phyloP scores from a whole-genome alignment of 2,113 vertebrate genomes.

The Elephantulus edwardii region DNA sequence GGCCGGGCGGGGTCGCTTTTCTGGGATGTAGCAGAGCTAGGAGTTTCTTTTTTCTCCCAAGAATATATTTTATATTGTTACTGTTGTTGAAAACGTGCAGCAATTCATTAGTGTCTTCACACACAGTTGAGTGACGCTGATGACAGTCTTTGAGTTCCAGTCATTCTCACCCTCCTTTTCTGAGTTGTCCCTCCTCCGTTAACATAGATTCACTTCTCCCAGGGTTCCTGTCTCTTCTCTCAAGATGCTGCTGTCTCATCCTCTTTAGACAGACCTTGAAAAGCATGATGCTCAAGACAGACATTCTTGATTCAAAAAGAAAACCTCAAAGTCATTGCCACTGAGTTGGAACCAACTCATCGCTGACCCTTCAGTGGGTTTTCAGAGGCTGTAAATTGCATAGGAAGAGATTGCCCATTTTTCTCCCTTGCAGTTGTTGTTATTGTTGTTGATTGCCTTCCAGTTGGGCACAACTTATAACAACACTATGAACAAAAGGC shows the following conservation, averaged over 20 bases:
- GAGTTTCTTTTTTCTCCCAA: not conserved
- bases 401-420: too few species aligned
- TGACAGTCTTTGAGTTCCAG: not conserved
- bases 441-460: too few species aligned
- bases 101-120: not conserved
- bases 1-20: not conserved
- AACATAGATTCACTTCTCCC: not conserved
- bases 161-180: not conserved
- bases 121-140: not conserved
- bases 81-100: not conserved
- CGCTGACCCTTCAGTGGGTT: too few species aligned
- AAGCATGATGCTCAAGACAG: not conserved
- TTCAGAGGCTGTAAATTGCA: too few species aligned
- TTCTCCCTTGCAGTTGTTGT: too few species aligned
- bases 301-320: not conserved
- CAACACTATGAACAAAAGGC: too few species aligned
- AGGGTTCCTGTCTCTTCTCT: not conserved
- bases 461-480: too few species aligned
- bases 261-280: not conserved
- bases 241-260: not conserved
- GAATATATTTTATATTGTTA: not conserved
- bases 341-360: too few species aligned
- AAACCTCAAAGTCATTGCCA: too few species aligned
- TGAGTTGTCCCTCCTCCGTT: not conserved
- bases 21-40: not conserved